A percentile compares a stretch with the other conserved stretches of the same genome.
Conservation (phyloP, 2,888 invertebrate species). For the Vandiemenella viatica region DNA sequence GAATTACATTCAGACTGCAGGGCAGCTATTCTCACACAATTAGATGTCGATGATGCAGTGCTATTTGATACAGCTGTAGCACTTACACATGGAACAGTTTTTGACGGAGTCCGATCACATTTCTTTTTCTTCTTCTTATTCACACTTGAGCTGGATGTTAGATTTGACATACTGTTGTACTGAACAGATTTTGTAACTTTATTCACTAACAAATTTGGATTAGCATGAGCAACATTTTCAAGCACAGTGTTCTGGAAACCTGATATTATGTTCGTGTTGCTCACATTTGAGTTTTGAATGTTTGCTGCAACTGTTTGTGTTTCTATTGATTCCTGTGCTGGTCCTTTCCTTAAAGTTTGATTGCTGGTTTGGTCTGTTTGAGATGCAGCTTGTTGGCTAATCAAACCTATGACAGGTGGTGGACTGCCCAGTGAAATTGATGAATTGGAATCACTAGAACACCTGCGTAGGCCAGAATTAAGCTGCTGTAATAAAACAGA, state of each 20-base stretch:
- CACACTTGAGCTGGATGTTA: neutral
- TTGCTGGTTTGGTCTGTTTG: neutral
- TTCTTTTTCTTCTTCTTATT: constrained; percentile 2
- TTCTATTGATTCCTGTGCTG: constrained; percentile 12
- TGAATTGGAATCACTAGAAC: constrained; percentile 13
- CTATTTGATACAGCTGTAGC: neutral
- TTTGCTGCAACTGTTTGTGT: constrained; percentile 11
- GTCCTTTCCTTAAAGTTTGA: constrained; percentile 3
- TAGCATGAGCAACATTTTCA: constrained; percentile 12
- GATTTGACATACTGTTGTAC: neutral
- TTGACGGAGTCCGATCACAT: neutral
- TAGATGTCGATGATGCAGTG: neutral
- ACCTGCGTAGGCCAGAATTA: constrained; percentile 11
- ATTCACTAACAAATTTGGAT: constrained; percentile 7
- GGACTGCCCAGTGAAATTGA: constrained; percentile 12
- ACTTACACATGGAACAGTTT: neutral
- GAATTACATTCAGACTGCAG: neutral
- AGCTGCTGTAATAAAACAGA: constrained; percentile 15
- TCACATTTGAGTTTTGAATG: constrained; percentile 1
- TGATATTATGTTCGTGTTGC: neutral
- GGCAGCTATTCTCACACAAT: neutral
- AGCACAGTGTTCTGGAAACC: constrained; percentile 15
- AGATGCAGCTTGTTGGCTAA: constrained; percentile 3
- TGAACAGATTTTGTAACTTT: constrained; percentile 3
- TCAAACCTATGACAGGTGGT: constrained; percentile 11